These are phyloP conservation scores for Dendroctonus valens DNA, from an alignment of 1,140 invertebrate species.

Conservation along the genomic window DNA sequence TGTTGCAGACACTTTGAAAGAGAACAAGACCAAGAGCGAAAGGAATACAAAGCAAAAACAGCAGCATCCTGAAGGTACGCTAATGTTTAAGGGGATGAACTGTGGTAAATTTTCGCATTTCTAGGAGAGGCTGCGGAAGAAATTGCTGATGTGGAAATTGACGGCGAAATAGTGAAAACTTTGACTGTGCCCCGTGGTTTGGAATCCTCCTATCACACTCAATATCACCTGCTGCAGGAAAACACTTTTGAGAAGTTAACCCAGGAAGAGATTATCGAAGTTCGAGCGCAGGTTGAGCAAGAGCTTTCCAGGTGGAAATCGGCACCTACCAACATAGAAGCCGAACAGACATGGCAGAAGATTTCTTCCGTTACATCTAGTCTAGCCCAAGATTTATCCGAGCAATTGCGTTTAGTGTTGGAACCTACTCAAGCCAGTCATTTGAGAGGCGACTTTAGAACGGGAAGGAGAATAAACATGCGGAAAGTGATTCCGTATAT, in stretches of 20 bases:
- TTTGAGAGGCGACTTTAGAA: slow-evolving; percentile 90
- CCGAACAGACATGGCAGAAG: slow-evolving; percentile 56
- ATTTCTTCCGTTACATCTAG: slow-evolving; percentile 61
- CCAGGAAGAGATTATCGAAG: slow-evolving; percentile 42
- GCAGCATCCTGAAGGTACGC: slow-evolving; percentile 48
- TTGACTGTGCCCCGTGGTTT: slow-evolving; percentile 62
- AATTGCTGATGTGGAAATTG: slow-evolving; percentile 62
- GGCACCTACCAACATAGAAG: slow-evolving; percentile 53
- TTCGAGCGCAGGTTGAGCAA: slow-evolving; percentile 55
- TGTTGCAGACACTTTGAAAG: too few relatives aligned
- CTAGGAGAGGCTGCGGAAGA: slow-evolving; percentile 45
- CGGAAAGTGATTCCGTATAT: slow-evolving; percentile 97
- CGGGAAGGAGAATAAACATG: slow-evolving; percentile 98
- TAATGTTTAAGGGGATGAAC: neutral
- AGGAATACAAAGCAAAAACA: slow-evolving; percentile 52
- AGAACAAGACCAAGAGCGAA: slow-evolving; percentile 50
- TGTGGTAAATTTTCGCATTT: neutral
- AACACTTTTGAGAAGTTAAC: slow-evolving; percentile 32
- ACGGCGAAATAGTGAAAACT: slow-evolving; percentile 74
- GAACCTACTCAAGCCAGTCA: slow-evolving; percentile 93
- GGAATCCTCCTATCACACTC: slow-evolving; percentile 62
- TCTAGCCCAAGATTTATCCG: slow-evolving; percentile 86
- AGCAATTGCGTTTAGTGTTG: slow-evolving; percentile 88
- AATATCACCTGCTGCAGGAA: slow-evolving; percentile 39
- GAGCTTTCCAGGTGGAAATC: slow-evolving; percentile 58